These are phyloP conservation scores for Conistra vaccinii DNA, from an alignment of 2,888 invertebrate species.

Conservation along the genomic window DNA sequence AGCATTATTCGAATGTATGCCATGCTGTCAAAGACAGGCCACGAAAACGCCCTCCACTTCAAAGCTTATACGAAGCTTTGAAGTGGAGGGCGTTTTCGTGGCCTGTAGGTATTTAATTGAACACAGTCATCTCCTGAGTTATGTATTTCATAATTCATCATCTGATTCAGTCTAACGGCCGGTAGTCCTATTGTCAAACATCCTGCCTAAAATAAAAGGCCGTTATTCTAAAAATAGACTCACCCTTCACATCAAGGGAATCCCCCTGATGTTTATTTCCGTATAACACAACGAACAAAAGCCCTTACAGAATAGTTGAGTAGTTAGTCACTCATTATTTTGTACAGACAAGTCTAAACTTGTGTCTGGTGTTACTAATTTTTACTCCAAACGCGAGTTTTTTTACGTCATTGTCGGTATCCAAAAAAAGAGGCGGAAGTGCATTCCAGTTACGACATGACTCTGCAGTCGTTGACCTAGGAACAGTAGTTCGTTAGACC, in stretches of 20 bases:
- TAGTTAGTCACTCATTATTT: constrained; percentile 31
- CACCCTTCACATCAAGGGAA: constrained; percentile 38
- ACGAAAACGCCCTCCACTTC: background rate
- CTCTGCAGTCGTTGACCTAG: constrained; percentile 39
- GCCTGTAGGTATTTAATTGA: too few relatives aligned
- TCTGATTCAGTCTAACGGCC: constrained; percentile 3
- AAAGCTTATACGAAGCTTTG: too few relatives aligned
- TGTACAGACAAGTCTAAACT: constrained; percentile 58
- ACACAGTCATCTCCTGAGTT: background rate
- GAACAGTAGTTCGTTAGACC: background rate
- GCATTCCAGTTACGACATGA: constrained; percentile 42
- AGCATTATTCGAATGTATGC: too few relatives aligned
- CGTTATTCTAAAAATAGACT: constrained; percentile 23
- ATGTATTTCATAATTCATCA: constrained; percentile 17
- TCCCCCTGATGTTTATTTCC: constrained; percentile 52
- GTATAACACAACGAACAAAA: constrained; percentile 23
- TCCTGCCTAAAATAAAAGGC: constrained; percentile 27
- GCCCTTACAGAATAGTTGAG: constrained; percentile 21
- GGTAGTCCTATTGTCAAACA: constrained; percentile 32
- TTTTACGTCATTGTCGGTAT: constrained; percentile 40
- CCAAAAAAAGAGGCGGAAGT: constrained; percentile 51
- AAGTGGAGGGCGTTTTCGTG: too few relatives aligned
- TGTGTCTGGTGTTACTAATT: constrained; percentile 50
- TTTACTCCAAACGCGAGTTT: constrained; percentile 41
- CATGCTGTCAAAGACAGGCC: too few relatives aligned